phyloP scores from a whole-genome alignment of 2,113 vertebrate species.

The Dinomys branickii region DNA sequence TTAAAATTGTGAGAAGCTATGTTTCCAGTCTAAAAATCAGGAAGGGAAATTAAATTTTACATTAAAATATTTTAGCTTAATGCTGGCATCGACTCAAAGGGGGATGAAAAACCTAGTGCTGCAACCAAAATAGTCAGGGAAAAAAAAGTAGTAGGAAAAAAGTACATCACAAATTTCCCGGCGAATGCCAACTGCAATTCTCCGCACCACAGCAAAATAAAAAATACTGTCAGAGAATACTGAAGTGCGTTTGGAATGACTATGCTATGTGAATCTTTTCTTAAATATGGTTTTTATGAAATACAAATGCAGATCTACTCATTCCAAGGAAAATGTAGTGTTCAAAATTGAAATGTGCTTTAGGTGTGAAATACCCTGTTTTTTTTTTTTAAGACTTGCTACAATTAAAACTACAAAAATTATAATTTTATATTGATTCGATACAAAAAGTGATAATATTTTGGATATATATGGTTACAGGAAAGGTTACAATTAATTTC shows the following conservation, averaged over 20 bases:
- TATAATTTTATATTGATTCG: not conserved
- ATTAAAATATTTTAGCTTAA: not conserved
- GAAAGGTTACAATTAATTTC: conserved; percentile 6
- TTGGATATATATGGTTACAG: not conserved
- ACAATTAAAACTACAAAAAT: not conserved
- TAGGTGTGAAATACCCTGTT: not conserved
- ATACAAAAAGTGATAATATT: not conserved
- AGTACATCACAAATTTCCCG: not conserved
- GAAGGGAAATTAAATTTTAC: not conserved
- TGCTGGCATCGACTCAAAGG: not conserved
- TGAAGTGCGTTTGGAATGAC: not conserved
- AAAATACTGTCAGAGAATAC: not conserved
- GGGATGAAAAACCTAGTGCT: not conserved
- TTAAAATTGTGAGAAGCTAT: not conserved
- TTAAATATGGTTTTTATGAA: conserved; percentile 39
- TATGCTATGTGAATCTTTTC: not conserved
- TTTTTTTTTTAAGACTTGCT: conserved; percentile 37
- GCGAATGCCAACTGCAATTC: not conserved
- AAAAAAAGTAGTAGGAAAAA: conserved; percentile 29
- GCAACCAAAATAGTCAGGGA: not conserved
- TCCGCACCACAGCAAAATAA: not conserved
- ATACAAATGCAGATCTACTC: conserved; percentile 12
- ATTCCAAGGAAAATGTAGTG: conserved; percentile 5
- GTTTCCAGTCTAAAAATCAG: not conserved
- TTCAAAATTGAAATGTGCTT: not conserved